phyloP scores from a whole-genome alignment of 2,797 vertebrate genomes.

The Aythya fuligula region DNA sequence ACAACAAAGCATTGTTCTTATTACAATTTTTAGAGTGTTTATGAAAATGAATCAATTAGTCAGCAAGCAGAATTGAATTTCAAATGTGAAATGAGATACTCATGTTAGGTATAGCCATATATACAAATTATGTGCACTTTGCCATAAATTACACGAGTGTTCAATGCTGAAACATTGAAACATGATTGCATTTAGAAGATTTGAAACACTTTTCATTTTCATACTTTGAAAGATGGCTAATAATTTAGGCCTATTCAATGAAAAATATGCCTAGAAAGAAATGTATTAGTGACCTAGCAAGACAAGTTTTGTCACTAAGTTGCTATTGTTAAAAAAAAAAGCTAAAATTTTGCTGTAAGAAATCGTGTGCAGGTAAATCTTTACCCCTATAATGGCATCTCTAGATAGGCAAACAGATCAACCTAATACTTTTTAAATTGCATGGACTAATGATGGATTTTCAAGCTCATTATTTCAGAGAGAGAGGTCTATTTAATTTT shows the following conservation, averaged over 20 bases:
- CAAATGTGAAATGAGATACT: slow-evolving; percentile 22
- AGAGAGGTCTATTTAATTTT: background rate
- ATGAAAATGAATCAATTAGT: slow-evolving; percentile 53
- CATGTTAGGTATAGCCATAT: background rate
- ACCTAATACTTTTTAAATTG: background rate
- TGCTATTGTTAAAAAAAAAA: background rate
- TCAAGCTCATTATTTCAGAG: background rate
- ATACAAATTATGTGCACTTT: background rate
- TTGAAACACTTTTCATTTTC: slow-evolving; percentile 19
- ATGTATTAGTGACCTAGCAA: background rate
- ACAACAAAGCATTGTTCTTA: slow-evolving; percentile 22
- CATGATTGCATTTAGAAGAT: background rate
- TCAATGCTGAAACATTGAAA: slow-evolving; percentile 2
- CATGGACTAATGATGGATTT: background rate
- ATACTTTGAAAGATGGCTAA: slow-evolving; percentile 19
- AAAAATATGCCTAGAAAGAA: background rate
- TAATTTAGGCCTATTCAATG: background rate
- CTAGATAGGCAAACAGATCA: background rate
- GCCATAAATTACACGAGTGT: background rate
- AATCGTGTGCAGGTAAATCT: background rate
- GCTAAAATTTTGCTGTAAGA: background rate
- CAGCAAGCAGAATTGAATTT: slow-evolving; percentile 37
- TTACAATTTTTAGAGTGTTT: slow-evolving; percentile 23
- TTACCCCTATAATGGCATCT: background rate
- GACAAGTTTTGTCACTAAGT: background rate